Base-by-base conservation (phyloP, 2,113 vertebrate species). In the Canis aureus region DNA sequence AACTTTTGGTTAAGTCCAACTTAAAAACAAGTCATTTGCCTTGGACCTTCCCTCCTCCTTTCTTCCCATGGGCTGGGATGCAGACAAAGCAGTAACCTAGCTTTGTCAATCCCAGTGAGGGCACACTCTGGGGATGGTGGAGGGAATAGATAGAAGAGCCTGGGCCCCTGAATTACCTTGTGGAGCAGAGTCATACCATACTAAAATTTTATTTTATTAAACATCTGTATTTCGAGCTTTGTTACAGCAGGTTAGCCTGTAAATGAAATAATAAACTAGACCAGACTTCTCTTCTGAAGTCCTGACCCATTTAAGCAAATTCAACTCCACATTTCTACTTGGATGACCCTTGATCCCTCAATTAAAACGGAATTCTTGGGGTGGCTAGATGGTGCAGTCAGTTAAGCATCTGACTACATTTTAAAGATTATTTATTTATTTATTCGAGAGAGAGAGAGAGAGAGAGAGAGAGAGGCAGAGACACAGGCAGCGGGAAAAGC, bases 201-300 rank as follows among this genome's bases (percentile, higher is more conserved):
- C 38, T 62, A 23, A 57, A 49, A 16, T n/a, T 59, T 35, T 55
- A 4, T 38, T 51, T 62, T 25, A 15, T 43, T 43, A 16, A 96
- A 53, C 32, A 20, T 35, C 27, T 67, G 12, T 60, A 35, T 71
- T 87, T 93, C 60, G 74, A 17, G 11, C 32, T 43, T 71, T 82
- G 35, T 92, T 71, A 53, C 20, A 84, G 62, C 5, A 85, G 22
- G 53, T 88, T 62, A 51, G 64, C 79, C 23, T 69, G 7, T 38
- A 82, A 91, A 81, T 32, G 71, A 27, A 91, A 23, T 51, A 51
- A 59, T 51, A 64, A 94, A 90, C 80, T 29, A 78, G 74, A 38
- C 27, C 9, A 43, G 43, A 59, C 83, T 53, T 62, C 74, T 96
- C 27, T 82, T 82, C 73, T 57, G 60, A 62, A 43, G 49, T 78